Base-by-base conservation (phyloP, 2,888 invertebrate genomes). In the Drosophila pseudotalamancana region DNA sequence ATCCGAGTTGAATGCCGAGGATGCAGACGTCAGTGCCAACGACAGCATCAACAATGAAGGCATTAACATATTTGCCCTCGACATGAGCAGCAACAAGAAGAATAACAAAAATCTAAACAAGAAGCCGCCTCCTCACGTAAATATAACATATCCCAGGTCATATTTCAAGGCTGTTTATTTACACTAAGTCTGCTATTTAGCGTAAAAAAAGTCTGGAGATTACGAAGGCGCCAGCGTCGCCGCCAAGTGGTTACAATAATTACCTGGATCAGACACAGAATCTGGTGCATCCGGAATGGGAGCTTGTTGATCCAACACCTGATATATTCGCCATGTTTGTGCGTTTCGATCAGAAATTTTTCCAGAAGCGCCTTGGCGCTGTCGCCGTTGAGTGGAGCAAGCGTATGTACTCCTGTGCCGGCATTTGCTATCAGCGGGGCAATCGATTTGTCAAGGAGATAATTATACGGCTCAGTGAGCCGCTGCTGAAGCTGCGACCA, bases 301-400 rank as follows among this genome's bases (percentile, higher is more conserved):
- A 99, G 91, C 90, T 96, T 1, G 92, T 97, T 1, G 99, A 99
- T 92, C 99, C 99, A 0, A 98, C 96, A 9, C 99, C 99, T 0
- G 97, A 99, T 90, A 94, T 99, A 29, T 94, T 95, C 86, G 93
- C 93, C 0, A 92, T 99, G 64, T 99, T 99, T 89, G 88, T 95
- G 0, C 95, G 96, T 68, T 99, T 98, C 88, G 96, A 99, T 91
- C 92, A 93, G 19, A 93, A 94, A 75, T 99, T 96, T 90, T 99
- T 99, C 89, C 95, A 95, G 93, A 93, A 94, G 5, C 93, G 93
- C 72, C 92, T 99, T 25, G 91, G 93, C 0, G 93, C 95, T 48
- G 97, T 98, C 0, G 95, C 96, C 73, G 95, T 99, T 0, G 94
- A 95, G 87, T 99, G 99, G 99, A 99, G 99, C 89, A 96, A 96